A percentile compares a stretch with the other conserved stretches of the same genome.
Evolutionary conservation across 2,797 vertebrate species (phyloP).

Genomic region (Myiotriccus ornatus): DNA sequence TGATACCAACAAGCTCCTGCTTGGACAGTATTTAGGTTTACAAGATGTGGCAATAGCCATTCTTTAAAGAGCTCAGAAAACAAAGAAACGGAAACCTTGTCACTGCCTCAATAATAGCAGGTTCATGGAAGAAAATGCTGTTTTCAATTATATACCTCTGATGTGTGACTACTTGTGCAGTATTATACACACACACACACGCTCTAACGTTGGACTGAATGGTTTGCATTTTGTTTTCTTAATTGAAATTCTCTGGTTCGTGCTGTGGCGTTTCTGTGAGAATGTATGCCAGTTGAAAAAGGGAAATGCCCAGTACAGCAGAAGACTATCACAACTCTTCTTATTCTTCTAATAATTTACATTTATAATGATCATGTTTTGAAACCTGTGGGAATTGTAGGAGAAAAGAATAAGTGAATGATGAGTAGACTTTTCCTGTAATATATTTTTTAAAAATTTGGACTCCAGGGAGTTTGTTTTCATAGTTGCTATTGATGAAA

Average conservation of each 20-base stretch:
- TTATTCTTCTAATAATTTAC: constrained; percentile 19
- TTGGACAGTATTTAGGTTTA: constrained; percentile 64
- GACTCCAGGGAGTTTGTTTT: constrained; percentile 18
- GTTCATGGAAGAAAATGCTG: constrained; percentile 64
- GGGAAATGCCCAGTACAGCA: constrained; percentile 44
- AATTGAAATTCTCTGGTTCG: constrained; percentile 10
- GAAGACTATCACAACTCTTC: constrained; percentile 24
- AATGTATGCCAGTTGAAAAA: constrained; percentile 45
- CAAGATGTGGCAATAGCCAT: constrained; percentile 43
- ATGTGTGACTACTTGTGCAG: constrained; percentile 61
- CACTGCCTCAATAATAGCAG: constrained; percentile 53
- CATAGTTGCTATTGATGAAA: not conserved
- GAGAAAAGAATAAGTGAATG: constrained; percentile 19
- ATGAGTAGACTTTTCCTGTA: constrained; percentile 37
- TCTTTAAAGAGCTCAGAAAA: constrained; percentile 56
- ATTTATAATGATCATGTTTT: constrained; percentile 13
- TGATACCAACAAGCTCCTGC: constrained; percentile 64
- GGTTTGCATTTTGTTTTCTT: constrained; percentile 8
- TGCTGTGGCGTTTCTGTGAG: constrained; percentile 55
- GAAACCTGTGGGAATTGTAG: constrained; percentile 44
- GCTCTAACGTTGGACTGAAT: constrained; percentile 32
- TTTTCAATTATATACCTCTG: constrained; percentile 66
- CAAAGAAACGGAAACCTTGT: constrained; percentile 53
- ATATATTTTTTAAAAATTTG: not conserved
- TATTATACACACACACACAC: constrained; percentile 56